Evolutionary conservation across 2,888 invertebrate species (phyloP).

Genomic region (Drosophila siamana): DNA sequence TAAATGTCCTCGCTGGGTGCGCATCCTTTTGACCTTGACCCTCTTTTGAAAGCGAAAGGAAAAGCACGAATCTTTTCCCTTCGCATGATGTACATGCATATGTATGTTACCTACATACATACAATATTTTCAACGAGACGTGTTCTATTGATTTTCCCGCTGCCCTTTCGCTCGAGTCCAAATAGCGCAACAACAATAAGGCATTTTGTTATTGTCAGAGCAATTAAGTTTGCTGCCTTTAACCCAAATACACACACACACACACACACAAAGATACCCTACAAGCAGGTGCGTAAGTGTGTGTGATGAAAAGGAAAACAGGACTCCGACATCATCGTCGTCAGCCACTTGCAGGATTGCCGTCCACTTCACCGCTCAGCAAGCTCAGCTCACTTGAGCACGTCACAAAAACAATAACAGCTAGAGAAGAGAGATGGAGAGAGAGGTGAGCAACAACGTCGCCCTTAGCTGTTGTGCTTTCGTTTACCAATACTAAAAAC

Average conservation of each 20-base stretch:
- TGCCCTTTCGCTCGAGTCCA: constrained; percentile 28
- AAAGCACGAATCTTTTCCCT: constrained; percentile 19
- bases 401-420: constrained; percentile 15
- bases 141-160: constrained; percentile 65
- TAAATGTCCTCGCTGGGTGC: constrained; percentile 32
- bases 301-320: constrained; percentile 26
- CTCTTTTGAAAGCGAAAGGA: constrained; percentile 28
- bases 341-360: constrained; percentile 66
- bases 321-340: constrained; percentile 26
- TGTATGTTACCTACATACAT: constrained; percentile 7
- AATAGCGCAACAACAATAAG: constrained; percentile 24
- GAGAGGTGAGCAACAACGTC: constrained; percentile 6
- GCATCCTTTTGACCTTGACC: constrained; percentile 62
- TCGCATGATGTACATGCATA: constrained; percentile 6
- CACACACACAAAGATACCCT: background rate
- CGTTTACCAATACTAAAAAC: constrained; percentile 21
- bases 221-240: constrained; percentile 63
- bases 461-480: constrained; percentile 24
- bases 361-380: constrained; percentile 24
- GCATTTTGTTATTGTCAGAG: constrained; percentile 28
- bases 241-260: constrained; percentile 46
- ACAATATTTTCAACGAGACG: constrained; percentile 17
- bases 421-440: constrained; percentile 6
- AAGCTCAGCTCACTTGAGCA: constrained; percentile 18
- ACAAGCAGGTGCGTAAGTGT: constrained; percentile 5